phyloP scores from a whole-genome alignment of 2,113 vertebrate species.

The Megaceryle maxima region DNA sequence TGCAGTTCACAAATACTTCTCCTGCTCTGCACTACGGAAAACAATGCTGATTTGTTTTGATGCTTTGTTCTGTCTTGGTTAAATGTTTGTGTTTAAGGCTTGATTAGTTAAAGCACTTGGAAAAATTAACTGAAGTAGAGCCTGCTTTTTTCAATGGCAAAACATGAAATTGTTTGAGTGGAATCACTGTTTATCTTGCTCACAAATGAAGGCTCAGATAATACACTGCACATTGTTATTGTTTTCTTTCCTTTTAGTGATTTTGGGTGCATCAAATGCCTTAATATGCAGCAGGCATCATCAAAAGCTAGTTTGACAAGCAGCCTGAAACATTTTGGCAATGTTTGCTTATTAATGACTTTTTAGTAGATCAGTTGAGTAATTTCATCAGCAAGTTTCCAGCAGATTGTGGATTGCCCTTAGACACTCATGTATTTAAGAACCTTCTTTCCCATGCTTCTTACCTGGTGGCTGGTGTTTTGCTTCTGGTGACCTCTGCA shows the following conservation, averaged over 20 bases:
- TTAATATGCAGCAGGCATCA: background rate
- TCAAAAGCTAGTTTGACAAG: background rate
- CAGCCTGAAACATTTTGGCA: background rate
- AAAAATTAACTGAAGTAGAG: slow-evolving; percentile 7
- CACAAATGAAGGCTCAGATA: background rate
- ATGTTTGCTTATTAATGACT: background rate
- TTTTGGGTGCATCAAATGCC: background rate
- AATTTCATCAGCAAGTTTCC: slow-evolving; percentile 10
- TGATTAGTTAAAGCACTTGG: background rate
- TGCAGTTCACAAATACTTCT: background rate
- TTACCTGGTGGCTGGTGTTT: background rate
- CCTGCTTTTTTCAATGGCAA: background rate
- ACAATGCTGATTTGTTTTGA: background rate
- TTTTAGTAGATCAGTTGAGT: slow-evolving; percentile 7
- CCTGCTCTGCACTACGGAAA: background rate
- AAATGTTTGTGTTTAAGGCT: background rate
- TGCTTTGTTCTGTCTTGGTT: background rate
- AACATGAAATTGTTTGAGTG: background rate
- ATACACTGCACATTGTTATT: background rate
- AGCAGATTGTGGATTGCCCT: background rate
- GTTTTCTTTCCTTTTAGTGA: background rate
- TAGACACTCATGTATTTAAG: background rate
- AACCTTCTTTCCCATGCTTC: background rate
- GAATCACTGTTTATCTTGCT: background rate
- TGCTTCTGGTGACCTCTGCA: background rate